Evolutionary conservation across 1,140 invertebrate genomes (phyloP), one percentile per base, ranked within the genome.

Genomic region (Formica exsecta): DNA sequence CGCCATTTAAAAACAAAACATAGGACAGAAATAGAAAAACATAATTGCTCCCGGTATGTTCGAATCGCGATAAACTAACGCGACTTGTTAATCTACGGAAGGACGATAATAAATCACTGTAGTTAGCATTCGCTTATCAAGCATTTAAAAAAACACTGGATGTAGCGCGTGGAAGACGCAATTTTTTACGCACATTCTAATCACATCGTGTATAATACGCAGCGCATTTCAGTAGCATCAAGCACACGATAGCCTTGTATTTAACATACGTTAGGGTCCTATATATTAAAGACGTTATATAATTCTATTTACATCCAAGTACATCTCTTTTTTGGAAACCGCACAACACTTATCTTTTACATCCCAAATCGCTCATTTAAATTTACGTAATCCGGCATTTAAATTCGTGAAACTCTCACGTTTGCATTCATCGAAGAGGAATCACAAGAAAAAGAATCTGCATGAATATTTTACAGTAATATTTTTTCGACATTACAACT

Each of bases 301-400:
- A 83, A 83, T 83, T 83, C 71, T 83, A 74, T 61, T 61, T 71
- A 81, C 66, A 81, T 71, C 19, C 65, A 25, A 38, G 16, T 38
- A 80, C n/a, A 41, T 80, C 5, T 77, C n/a, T n/a, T 38, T 13
- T 44, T 81, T 41, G 16, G 7, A 73, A 81, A 73, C 51, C 13
- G 51, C 36, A 73, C 68, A 51, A 57, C 29, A 73, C 11, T 36
- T 54, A 71, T n/a, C 13, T 61, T 16, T 61, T 22, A 5, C 29
- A 57, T 80, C n/a, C 62, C 54, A n/a, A 61, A 6, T 74, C 54
- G 19, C 7, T 73, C 29, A 22, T 83, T 61, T 48, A 73, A 73
- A 73, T 32, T 73, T 36, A 1, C 13, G 25, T 36, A 22, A 66
- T 74, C 41, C 36, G 25, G 68, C 38, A 74, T 44, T 74, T 48